phyloP scores from a whole-genome alignment of 1,140 invertebrate genomes.

The Leptopilina boulardi region DNA sequence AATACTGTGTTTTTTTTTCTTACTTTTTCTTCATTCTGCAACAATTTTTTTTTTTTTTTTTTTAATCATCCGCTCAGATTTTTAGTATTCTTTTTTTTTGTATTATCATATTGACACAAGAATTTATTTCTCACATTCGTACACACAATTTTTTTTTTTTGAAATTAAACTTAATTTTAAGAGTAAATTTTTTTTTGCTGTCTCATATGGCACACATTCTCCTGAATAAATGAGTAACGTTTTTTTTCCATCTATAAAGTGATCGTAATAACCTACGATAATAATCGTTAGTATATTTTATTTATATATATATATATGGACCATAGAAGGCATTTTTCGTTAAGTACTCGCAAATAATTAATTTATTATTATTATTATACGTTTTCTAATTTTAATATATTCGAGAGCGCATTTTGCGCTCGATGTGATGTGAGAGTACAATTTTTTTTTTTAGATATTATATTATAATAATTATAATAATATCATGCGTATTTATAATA shows the following conservation, averaged over 20 bases:
- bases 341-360: slow-evolving; percentile 53
- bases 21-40: slow-evolving; percentile 46
- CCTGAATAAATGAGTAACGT: background rate
- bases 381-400: background rate
- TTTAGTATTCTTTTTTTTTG: too few relatives aligned
- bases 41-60: slow-evolving; percentile 50
- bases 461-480: background rate
- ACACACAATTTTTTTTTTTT: background rate
- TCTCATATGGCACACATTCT: background rate
- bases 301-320: slow-evolving; percentile 44
- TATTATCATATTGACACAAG: too few relatives aligned
- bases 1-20: slow-evolving; percentile 70
- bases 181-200: background rate
- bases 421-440: background rate
- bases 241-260: background rate
- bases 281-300: slow-evolving; percentile 25
- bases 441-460: background rate
- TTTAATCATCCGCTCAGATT: background rate
- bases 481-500: background rate
- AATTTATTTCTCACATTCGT: slow-evolving; percentile 6
- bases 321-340: slow-evolving; percentile 60
- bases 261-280: too few relatives aligned
- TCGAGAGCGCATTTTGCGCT: background rate
- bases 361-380: background rate
- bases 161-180: slow-evolving; percentile 19